Percentiles rank a stretch among this genome's conserved stretches.
These are phyloP conservation scores for Brachyalestes nurse DNA, from an alignment of 2,797 vertebrate species.

Conservation along the genomic window DNA sequence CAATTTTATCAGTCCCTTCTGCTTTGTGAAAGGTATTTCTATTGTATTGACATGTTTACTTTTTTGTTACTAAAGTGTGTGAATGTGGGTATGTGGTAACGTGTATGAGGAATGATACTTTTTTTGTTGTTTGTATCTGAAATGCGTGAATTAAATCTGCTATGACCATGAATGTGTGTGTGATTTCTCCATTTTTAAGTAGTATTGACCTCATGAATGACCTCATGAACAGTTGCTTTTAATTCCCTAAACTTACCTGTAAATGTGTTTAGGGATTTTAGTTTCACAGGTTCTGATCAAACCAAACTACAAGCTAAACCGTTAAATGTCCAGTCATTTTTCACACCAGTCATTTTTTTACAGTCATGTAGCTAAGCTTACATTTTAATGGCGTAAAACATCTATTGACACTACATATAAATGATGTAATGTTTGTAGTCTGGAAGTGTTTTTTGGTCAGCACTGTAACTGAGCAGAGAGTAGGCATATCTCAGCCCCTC, in stretches of 20 bases:
- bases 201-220: background rate
- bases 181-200: background rate
- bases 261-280: background rate
- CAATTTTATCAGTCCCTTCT: slow-evolving; percentile 86
- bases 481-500: no score
- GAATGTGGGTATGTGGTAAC: slow-evolving; percentile 99
- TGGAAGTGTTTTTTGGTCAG: no score
- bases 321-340: no score
- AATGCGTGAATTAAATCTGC: slow-evolving; percentile 99
- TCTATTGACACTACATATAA: no score
- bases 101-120: slow-evolving; percentile 97
- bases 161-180: slow-evolving; percentile 78
- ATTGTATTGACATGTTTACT: slow-evolving; percentile 99
- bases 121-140: slow-evolving; percentile 85
- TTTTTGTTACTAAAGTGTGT: slow-evolving; percentile 90
- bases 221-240: background rate
- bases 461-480: no score
- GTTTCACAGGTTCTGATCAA: background rate
- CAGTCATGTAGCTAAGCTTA: no score
- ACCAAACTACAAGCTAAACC: no score
- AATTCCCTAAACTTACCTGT: background rate
- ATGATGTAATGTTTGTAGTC: no score
- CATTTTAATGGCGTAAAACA: no score
- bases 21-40: slow-evolving; percentile 95
- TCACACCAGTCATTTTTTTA: no score